A percentile compares a stretch with the other conserved stretches of the same genome.
Evolutionary conservation across 2,797 vertebrate species (phyloP).

Genomic region (Neosilurus hyrtlii): DNA sequence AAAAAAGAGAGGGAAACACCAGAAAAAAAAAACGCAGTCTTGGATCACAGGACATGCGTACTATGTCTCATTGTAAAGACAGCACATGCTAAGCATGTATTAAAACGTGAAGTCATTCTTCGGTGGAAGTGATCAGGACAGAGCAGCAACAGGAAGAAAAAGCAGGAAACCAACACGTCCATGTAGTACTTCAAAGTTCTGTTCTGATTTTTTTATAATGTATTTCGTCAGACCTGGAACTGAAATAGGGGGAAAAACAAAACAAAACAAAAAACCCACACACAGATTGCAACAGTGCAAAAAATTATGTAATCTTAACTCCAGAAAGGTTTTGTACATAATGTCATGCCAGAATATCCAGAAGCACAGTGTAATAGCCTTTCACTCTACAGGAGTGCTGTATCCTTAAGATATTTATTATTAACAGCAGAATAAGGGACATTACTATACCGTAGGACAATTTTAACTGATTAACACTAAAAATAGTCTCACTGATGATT

Average conservation of each 20-base stretch:
- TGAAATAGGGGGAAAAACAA: background rate
- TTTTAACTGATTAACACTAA: conserved; percentile 45
- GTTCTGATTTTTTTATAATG: background rate
- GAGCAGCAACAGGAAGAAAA: background rate
- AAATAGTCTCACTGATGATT: conserved; percentile 9
- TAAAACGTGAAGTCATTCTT: background rate
- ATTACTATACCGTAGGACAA: conserved; percentile 52
- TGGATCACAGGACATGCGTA: too few relatives aligned
- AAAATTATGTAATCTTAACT: background rate
- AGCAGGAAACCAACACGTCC: background rate
- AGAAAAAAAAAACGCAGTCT: background rate
- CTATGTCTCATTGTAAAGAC: background rate
- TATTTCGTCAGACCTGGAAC: background rate
- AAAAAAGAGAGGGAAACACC: background rate
- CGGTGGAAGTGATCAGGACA: background rate
- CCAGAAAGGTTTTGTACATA: background rate
- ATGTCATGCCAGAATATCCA: background rate
- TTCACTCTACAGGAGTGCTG: conserved; percentile 38
- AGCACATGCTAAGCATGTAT: background rate
- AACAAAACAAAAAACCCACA: background rate
- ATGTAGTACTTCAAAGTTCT: background rate
- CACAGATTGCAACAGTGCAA: background rate
- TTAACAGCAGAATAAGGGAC: conserved; percentile 52
- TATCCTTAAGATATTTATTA: conserved; percentile 50
- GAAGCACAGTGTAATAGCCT: conserved; percentile 1